Evolutionary conservation across 1,140 invertebrate genomes (phyloP).

Genomic region (Lepidurus packardi): DNA sequence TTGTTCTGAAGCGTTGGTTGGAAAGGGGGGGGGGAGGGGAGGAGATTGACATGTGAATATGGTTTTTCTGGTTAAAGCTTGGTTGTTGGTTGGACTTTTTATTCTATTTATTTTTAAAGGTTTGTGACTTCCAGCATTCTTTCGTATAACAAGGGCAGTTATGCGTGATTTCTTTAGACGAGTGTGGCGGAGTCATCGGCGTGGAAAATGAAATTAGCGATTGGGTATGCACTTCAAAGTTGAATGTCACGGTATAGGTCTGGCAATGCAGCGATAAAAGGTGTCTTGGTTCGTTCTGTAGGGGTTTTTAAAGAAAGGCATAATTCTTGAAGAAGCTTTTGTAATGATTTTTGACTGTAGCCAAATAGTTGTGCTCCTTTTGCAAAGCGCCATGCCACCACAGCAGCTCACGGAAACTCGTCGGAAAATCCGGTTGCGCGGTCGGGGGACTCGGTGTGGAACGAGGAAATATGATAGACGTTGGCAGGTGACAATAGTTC

Average conservation of each 20-base stretch:
- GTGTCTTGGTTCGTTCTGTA: slow-evolving; percentile 2
- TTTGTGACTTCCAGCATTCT: background rate
- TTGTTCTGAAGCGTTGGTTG: slow-evolving; percentile 2
- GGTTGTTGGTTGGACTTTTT: background rate
- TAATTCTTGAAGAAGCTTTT: slow-evolving; percentile 14
- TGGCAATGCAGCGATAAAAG: background rate
- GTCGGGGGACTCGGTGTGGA: background rate
- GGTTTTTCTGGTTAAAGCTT: background rate
- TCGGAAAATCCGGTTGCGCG: background rate
- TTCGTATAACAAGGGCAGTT: slow-evolving; percentile 12
- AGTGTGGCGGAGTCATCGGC: background rate
- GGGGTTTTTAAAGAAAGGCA: background rate
- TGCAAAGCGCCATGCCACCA: background rate
- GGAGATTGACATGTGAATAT: slow-evolving; percentile 17
- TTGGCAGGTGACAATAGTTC: slow-evolving; percentile 4
- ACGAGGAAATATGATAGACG: slow-evolving; percentile 9
- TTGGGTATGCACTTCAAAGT: slow-evolving; percentile 4
- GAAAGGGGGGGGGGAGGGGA: background rate
- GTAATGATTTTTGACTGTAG: slow-evolving; percentile 10
- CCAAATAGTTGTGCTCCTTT: background rate
- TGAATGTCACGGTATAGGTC: background rate
- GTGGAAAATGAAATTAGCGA: slow-evolving; percentile 1
- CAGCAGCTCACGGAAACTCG: background rate
- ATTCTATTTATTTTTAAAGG: background rate
- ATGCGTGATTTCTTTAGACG: slow-evolving; percentile 15